These are phyloP conservation scores for Lepidochrysops patricia DNA, from an alignment of 2,888 invertebrate genomes.

Conservation along the genomic window DNA sequence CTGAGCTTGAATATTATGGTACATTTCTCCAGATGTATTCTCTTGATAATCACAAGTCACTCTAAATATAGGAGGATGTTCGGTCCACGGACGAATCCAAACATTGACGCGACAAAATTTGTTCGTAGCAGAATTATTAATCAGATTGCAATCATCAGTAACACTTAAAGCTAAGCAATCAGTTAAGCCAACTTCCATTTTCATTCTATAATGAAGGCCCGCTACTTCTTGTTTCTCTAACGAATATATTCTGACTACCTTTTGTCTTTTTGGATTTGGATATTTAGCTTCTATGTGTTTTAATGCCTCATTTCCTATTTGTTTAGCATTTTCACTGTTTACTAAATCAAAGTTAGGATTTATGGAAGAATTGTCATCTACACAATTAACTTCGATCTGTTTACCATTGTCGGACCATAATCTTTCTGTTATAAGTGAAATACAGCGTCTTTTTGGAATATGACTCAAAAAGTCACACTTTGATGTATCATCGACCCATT, in stretches of 20 bases:
- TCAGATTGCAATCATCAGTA: constrained; percentile 40
- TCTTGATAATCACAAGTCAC: constrained; percentile 56
- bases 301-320: constrained; percentile 47
- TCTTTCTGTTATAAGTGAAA: constrained; percentile 48
- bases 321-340: constrained; percentile 43
- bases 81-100: constrained; percentile 55
- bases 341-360: constrained; percentile 48
- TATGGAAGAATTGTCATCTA: constrained; percentile 50
- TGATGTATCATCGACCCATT: constrained; percentile 49
- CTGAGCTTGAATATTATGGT: constrained; percentile 49
- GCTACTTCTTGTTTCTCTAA: constrained; percentile 58
- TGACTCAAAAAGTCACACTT: constrained; percentile 50
- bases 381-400: constrained; percentile 49
- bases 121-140: constrained; percentile 32
- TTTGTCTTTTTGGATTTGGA: constrained; percentile 50
- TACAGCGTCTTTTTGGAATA: constrained; percentile 52
- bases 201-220: constrained; percentile 58
- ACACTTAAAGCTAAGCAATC: constrained; percentile 51
- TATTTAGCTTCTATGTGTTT: constrained; percentile 64
- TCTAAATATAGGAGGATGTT: constrained; percentile 51
- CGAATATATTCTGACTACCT: constrained; percentile 54
- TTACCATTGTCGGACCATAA: constrained; percentile 47
- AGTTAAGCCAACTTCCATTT: constrained; percentile 57
- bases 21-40: constrained; percentile 35
- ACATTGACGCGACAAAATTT: constrained; percentile 58